Percentiles rank a stretch among this genome's conserved stretches.
These are phyloP conservation scores for Epinotia bilunana DNA, from an alignment of 2,888 invertebrate genomes.

Conservation along the genomic window DNA sequence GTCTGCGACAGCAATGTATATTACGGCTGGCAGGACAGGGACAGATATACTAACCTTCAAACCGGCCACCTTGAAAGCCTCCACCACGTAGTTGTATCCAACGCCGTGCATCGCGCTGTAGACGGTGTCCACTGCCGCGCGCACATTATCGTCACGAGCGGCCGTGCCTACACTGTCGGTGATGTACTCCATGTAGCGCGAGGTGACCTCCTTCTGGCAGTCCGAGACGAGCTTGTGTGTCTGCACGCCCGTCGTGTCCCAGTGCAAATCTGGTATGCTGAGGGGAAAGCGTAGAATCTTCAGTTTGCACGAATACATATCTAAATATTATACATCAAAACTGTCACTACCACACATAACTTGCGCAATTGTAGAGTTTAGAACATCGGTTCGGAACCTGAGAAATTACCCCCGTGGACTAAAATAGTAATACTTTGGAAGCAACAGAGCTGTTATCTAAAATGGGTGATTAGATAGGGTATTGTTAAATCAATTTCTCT, in stretches of 20 bases:
- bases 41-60: conserved; percentile 84
- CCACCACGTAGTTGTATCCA: conserved; percentile 90
- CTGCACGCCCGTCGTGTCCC: conserved; percentile 88
- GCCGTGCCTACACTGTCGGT: conserved; percentile 80
- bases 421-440: too few species aligned
- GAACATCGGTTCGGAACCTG: too few species aligned
- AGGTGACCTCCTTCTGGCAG: conserved; percentile 88
- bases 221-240: conserved; percentile 85
- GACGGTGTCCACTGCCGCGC: conserved; percentile 87
- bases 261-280: conserved; percentile 90
- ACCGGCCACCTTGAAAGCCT: conserved; percentile 90
- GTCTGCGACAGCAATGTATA: not conserved
- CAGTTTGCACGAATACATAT: too few species aligned
- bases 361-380: too few species aligned
- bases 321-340: too few species aligned
- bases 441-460: too few species aligned
- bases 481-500: too few species aligned
- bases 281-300: not conserved
- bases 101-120: conserved; percentile 99
- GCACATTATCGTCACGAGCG: conserved; percentile 81
- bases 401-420: too few species aligned
- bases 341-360: too few species aligned
- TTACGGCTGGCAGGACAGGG: not conserved
- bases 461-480: too few species aligned
- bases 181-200: conserved; percentile 87